Conservation (phyloP, 2,113 vertebrate genomes). For the Furnarius figulus region DNA sequence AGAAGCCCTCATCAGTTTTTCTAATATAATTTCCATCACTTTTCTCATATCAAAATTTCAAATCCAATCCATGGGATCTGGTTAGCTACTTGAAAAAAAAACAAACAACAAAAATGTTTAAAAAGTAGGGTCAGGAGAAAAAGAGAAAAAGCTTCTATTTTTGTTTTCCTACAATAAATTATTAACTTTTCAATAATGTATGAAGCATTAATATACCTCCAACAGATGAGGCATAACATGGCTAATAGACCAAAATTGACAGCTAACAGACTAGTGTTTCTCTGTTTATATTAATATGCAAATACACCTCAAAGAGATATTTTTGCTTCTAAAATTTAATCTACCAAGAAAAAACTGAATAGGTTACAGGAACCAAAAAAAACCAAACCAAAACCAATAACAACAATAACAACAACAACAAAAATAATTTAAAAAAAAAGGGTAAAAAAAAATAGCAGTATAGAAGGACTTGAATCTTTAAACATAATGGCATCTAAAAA, state of each 20-base stretch:
- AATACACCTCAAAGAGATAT: background rate
- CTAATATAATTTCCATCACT: background rate
- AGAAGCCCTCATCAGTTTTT: background rate
- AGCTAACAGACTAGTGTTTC: background rate
- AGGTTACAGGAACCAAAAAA: background rate
- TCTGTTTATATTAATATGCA: background rate
- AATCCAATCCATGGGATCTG: background rate
- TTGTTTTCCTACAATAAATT: background rate
- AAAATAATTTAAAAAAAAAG: too few species aligned
- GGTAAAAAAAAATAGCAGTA: rapidly evolving
- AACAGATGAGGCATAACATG: background rate
- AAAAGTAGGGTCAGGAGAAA: background rate
- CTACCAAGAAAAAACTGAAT: background rate
- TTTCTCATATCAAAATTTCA: background rate
- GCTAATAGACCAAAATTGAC: slow-evolving; percentile 4
- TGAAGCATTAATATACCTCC: background rate
- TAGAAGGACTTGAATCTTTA: background rate
- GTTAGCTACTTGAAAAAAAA: background rate
- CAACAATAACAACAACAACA: background rate
- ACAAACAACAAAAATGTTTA: background rate
- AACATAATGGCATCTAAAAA: background rate
- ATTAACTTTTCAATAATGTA: background rate
- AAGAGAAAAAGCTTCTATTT: background rate
- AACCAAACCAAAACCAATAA: rapidly evolving
- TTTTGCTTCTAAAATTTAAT: background rate